Percentiles rank a stretch among this genome's conserved stretches.
Conservation (phyloP, 2,797 vertebrate species). For the Dallia pectoralis region DNA sequence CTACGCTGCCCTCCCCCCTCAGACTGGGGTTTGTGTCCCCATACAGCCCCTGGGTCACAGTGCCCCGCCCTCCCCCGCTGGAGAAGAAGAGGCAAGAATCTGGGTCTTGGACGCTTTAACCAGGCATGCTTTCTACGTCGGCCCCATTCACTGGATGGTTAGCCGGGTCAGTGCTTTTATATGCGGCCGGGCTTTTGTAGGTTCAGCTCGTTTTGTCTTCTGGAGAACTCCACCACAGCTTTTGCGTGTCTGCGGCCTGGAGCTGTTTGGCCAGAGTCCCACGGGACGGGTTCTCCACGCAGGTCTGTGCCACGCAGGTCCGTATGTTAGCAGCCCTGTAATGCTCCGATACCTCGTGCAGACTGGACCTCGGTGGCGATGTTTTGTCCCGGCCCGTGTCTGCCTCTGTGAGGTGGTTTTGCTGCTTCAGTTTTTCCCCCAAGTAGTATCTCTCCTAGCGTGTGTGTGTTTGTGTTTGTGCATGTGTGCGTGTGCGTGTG, state of each 20-base stretch:
- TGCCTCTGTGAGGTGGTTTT: no score
- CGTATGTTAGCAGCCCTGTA: no score
- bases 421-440: no score
- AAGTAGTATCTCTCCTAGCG: not conserved
- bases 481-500: constrained; percentile 7
- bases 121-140: not conserved
- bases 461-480: constrained; percentile 5
- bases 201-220: not conserved
- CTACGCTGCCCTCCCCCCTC: constrained; percentile 19
- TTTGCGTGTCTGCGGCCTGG: not conserved
- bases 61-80: constrained; percentile 13
- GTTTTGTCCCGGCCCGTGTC: no score
- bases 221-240: not conserved
- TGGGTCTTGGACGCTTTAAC: not conserved
- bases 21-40: not conserved
- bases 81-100: not conserved
- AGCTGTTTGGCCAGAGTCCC: no score
- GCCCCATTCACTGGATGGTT: not conserved
- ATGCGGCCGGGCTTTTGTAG: not conserved
- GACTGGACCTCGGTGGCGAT: no score
- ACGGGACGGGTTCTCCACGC: no score
- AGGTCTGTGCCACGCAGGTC: no score
- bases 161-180: not conserved
- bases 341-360: no score
- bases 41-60: constrained; percentile 3